Base-by-base conservation (phyloP, 2,797 vertebrate genomes). In the Gobio occitaniae region DNA sequence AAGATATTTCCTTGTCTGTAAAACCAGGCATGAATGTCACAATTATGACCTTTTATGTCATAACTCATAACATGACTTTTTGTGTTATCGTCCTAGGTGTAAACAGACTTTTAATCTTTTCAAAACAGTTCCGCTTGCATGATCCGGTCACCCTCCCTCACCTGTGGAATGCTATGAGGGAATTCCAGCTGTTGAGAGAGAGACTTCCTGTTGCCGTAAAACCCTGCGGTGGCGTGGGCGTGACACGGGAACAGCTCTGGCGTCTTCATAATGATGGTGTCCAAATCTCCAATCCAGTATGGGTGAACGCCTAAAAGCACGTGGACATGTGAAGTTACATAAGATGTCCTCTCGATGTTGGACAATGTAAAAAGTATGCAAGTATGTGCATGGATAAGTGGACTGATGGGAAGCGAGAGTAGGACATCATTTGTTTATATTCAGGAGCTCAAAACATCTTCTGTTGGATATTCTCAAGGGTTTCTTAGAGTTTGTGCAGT, bases 111-210 rank as follows among this genome's bases (percentile, higher is more conserved):
- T 56, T 76, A 38, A 56, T 38, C 10, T 0, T 4, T n/a, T 21
- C 68, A 6, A 21, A 44, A 41, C 17, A 12, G 19, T 44, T 41
- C 10, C 11, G 47, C 50, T 17, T 29, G 2, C 8, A 29, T n/a
- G 32, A 21, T 8, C 11, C 1, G 13, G 21, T 48, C 41, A 63
- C 38, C 9, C n/a, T 56, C 19, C 7, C 68, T 93, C 90, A 98
- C 97, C 89, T 93, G 91, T 11, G 90, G 85, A 77, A 85, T 86
- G 69, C 89, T 94, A 17, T 91, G 88, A 1, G 95, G 87, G 77
- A 94, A 93, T 88, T 97, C 97, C 91, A 99, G 94, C 91, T 98
- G 97, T 86, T 99, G 97, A 4, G 97, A 99, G n/a, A 98, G 94
- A 1, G 96, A 97, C 88, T 97, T 98, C 84, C 95, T 92, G 93